Evolutionary conservation across 2,797 vertebrate genomes (phyloP).

Genomic region (Hemibagrus guttatus): DNA sequence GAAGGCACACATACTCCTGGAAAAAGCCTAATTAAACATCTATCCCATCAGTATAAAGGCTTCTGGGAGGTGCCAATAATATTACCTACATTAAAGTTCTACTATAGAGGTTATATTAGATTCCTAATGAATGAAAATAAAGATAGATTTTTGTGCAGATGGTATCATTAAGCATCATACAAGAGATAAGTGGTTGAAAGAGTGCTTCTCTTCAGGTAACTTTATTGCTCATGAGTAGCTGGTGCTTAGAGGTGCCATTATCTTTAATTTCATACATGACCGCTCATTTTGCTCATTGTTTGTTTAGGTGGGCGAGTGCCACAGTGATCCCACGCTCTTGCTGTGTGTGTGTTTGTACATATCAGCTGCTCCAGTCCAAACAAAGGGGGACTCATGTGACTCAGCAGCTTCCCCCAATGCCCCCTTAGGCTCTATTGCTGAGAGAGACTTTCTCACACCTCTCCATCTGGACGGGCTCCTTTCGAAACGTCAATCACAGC

Average conservation of each 20-base stretch:
- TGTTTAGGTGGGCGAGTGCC: constrained; percentile 58
- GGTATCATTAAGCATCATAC: constrained; percentile 1
- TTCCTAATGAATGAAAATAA: constrained; percentile 26
- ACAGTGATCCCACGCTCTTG: constrained; percentile 55
- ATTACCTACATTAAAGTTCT: not conserved
- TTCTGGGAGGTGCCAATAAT: not conserved
- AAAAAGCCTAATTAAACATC: constrained; percentile 53
- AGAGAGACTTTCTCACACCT: constrained; percentile 66
- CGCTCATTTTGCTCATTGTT: constrained; percentile 56
- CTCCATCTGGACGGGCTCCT: constrained; percentile 71
- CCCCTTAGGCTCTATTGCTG: constrained; percentile 60
- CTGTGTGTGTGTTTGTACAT: constrained; percentile 59
- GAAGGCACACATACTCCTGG: constrained; percentile 38
- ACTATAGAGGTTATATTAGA: not conserved
- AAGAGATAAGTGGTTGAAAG: constrained; percentile 9
- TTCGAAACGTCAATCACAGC: constrained; percentile 67
- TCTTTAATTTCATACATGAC: constrained; percentile 50
- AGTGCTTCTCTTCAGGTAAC: constrained; percentile 16
- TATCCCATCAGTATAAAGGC: constrained; percentile 50
- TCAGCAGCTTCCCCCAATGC: constrained; percentile 59
- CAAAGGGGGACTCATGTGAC: constrained; percentile 62
- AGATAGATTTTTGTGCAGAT: not conserved
- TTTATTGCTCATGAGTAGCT: constrained; percentile 21
- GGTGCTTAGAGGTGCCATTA: constrained; percentile 31
- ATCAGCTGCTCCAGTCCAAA: constrained; percentile 62